Evolutionary conservation across 2,888 invertebrate genomes (phyloP).

Genomic region (Idaea straminata): DNA sequence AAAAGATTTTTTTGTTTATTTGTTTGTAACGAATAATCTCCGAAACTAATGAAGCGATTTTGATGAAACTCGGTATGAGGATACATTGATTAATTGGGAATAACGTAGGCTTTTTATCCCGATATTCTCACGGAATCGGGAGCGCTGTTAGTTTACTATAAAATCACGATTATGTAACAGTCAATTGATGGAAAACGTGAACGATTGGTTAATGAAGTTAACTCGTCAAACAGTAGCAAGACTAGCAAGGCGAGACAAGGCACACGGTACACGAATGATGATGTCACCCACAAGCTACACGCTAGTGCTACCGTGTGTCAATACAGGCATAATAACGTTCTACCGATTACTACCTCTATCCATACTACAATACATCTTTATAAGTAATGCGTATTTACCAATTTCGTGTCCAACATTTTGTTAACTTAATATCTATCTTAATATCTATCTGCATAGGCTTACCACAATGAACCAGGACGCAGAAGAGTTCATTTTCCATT

Average conservation of each 20-base stretch:
- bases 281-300: conserved; percentile 44
- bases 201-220: conserved; percentile 46
- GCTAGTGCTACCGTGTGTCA: conserved; percentile 39
- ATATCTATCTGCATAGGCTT: too few relatives aligned
- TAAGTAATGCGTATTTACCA: background rate
- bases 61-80: too few relatives aligned
- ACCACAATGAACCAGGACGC: too few relatives aligned
- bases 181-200: conserved; percentile 35
- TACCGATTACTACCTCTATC: background rate
- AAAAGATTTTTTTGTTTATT: too few relatives aligned
- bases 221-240: conserved; percentile 43
- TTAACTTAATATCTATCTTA: too few relatives aligned
- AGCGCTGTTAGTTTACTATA: background rate
- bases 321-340: conserved; percentile 29
- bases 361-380: background rate
- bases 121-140: too few relatives aligned
- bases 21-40: too few relatives aligned
- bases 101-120: too few relatives aligned
- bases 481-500: too few relatives aligned
- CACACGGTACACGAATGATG: conserved; percentile 29
- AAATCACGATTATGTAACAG: background rate
- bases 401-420: too few relatives aligned
- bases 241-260: conserved; percentile 28
- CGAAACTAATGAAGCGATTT: too few relatives aligned
- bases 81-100: too few relatives aligned